phyloP scores from a whole-genome alignment of 2,888 invertebrate genomes.

The Caenorhabditis sp. region DNA sequence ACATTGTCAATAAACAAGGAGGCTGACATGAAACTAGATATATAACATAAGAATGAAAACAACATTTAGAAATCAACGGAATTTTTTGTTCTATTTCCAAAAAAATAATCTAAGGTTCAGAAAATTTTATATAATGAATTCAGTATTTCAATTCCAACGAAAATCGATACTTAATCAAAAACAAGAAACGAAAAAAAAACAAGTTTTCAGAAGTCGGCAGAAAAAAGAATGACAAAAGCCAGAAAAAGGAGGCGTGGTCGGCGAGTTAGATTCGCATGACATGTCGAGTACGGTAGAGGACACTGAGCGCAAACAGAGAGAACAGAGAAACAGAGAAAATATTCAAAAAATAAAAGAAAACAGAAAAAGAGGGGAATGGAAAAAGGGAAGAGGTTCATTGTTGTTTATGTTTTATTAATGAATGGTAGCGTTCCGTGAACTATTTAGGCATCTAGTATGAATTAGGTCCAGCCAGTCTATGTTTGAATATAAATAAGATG shows the following conservation, averaged over 20 bases:
- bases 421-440: no score
- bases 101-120: no score
- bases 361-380: neutral
- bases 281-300: neutral
- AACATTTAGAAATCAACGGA: no score
- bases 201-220: neutral
- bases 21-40: no score
- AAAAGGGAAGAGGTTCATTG: neutral
- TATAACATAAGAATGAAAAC: no score
- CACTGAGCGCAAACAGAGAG: conserved; percentile 18
- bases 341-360: neutral
- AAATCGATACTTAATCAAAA: neutral
- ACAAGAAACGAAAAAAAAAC: neutral
- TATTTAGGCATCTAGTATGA: no score
- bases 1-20: no score
- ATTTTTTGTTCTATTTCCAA: no score
- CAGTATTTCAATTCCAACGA: neutral
- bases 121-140: no score
- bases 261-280: conserved; percentile 2
- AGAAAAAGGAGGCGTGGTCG: conserved; percentile 1
- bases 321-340: neutral
- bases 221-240: conserved; percentile 12
- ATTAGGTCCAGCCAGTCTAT: no score
- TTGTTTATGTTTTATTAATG: neutral
- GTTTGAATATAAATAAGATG: no score